These are phyloP conservation scores for Eristalis arbustorum DNA, from an alignment of 2,888 invertebrate genomes.

Conservation along the genomic window DNA sequence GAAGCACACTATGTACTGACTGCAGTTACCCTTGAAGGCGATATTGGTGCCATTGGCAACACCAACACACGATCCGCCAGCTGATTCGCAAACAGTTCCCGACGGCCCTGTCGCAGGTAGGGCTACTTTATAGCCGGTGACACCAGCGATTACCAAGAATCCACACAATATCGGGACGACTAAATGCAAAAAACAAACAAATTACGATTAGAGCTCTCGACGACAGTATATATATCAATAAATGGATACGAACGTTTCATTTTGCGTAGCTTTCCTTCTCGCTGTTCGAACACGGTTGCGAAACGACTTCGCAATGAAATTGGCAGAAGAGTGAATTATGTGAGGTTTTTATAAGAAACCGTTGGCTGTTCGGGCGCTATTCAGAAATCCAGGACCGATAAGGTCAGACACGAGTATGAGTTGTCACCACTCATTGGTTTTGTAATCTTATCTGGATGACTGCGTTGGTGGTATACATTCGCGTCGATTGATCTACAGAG, in stretches of 20 bases:
- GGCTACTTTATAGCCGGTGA: background rate
- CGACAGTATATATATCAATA: background rate
- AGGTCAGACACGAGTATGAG: background rate
- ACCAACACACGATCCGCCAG: slow-evolving; percentile 51
- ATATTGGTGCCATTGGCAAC: slow-evolving; percentile 9
- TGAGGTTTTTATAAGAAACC: slow-evolving; percentile 34
- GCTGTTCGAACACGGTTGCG: background rate
- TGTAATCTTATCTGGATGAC: slow-evolving; percentile 35
- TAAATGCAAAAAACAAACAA: background rate
- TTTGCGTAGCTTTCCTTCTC: slow-evolving; percentile 12
- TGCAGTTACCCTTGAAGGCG: slow-evolving; percentile 63
- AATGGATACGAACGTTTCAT: slow-evolving; percentile 16
- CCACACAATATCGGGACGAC: slow-evolving; percentile 5
- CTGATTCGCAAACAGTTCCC: slow-evolving; percentile 47
- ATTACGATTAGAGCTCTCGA: background rate
- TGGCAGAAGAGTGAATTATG: background rate
- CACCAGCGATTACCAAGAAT: slow-evolving; percentile 22
- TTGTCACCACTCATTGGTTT: background rate
- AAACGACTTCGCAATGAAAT: slow-evolving; percentile 14
- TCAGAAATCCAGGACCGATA: slow-evolving; percentile 21
- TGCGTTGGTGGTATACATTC: background rate
- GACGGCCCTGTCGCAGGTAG: slow-evolving; percentile 14
- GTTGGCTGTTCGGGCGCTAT: background rate
- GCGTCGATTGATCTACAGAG: slow-evolving; percentile 4
- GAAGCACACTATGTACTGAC: slow-evolving; percentile 61